Percentiles rank a stretch among this genome's conserved stretches.
Conservation (phyloP, 2,797 vertebrate species). For the Peromyscus eremicus region DNA sequence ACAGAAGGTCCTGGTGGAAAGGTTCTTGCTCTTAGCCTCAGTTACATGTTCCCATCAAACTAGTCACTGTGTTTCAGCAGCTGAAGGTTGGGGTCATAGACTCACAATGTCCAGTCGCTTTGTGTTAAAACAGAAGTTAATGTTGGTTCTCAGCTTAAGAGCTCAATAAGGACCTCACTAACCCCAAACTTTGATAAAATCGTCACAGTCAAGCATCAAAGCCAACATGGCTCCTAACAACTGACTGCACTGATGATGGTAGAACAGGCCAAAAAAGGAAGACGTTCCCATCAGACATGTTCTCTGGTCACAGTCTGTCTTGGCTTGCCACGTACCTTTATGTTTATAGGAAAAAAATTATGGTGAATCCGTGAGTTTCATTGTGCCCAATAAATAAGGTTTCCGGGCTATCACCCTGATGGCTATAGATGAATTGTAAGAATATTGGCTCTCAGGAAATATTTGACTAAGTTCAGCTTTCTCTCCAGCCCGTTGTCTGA, state of each 20-base stretch:
- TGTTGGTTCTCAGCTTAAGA: neutral
- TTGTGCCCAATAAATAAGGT: conserved; percentile 58
- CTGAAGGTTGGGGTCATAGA: neutral
- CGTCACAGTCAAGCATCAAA: neutral
- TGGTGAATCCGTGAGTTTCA: conserved; percentile 56
- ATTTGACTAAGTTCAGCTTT: conserved; percentile 10
- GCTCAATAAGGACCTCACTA: neutral
- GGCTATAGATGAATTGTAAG: conserved; percentile 48
- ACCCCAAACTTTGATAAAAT: neutral
- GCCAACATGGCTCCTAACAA: neutral
- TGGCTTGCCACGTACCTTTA: conserved; percentile 60
- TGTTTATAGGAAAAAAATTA: conserved; percentile 75
- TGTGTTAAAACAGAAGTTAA: conserved; percentile 11
- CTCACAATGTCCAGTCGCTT: neutral
- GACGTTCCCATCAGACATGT: neutral
- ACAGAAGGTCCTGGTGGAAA: neutral
- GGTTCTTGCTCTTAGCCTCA: neutral
- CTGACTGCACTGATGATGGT: neutral
- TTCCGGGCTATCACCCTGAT: conserved; percentile 63
- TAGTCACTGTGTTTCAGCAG: neutral
- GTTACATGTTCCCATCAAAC: neutral
- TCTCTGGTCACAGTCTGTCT: neutral
- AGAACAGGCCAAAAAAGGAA: neutral
- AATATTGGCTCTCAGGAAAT: conserved; percentile 59
- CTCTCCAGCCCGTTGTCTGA: conserved; percentile 38